Base-by-base conservation (phyloP, 2,113 vertebrate genomes). In the Rousettus leschenaultii region DNA sequence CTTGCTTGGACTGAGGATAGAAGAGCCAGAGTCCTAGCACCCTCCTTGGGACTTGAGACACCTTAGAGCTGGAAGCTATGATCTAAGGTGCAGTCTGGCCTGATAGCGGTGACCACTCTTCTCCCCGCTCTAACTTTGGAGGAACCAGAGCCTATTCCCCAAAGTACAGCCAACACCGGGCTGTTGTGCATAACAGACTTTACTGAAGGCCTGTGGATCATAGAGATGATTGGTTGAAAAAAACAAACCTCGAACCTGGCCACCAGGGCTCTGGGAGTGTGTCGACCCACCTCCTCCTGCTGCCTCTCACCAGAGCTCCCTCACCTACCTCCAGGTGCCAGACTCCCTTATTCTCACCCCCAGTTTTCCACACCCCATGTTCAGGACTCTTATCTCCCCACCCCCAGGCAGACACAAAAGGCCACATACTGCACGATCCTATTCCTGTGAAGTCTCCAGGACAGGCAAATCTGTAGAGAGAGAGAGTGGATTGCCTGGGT, bases 261-360 rank as follows among this genome's bases (percentile, higher is more conserved):
- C 15, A 33, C 28, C 24, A 2, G 45, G 40, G 40, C 22, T 51
- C 78, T 55, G 35, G 51, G 40, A 77, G 30, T 35, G 24, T 7
- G 0, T 7, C 24, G n/a, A 21, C 45, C 35, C 0, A 0, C 11
- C 26, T 53, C 3, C 24, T 38, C 24, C 40, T 21, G 15, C 57
- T 9, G 1, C 45, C 45, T 51, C 10, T 38, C 30, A 18, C 22
- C 4, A 2, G 63, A 80, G 48, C 1, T 1, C 63, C 61, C 61
- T 30, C 3, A 3, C 53, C 16, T 63, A 22, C 21, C 19, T 63
- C 12, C 28, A 45, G 38, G 77, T 7, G 30, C 40, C 0, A 2
- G 68, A 30, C 33, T 16, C 66, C 43, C 57, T 73, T 15, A 35
- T 11, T 14, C 12, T 30, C n/a, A 19, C 1, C 13, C 35, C 38